These are phyloP conservation scores for Pseudochaenichthys georgianus DNA, from an alignment of 2,797 vertebrate genomes.

Conservation along the genomic window DNA sequence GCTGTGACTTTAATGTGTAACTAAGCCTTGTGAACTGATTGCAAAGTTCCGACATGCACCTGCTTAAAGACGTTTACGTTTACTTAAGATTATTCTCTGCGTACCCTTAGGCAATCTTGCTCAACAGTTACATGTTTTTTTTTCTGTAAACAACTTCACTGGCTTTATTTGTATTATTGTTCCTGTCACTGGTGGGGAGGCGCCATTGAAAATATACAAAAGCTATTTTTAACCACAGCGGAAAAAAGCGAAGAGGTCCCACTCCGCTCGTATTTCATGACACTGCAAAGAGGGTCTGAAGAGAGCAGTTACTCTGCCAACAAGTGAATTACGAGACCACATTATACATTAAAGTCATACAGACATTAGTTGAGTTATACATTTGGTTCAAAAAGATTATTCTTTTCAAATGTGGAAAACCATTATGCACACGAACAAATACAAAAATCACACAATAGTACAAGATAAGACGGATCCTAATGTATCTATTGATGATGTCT, in stretches of 20 bases:
- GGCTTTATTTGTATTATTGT: constrained; percentile 6
- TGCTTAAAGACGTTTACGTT: background rate
- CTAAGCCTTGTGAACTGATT: background rate
- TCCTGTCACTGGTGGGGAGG: background rate
- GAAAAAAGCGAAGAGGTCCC: constrained; percentile 6
- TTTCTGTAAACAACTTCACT: background rate
- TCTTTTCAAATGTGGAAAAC: background rate
- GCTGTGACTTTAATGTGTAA: background rate
- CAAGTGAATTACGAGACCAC: background rate
- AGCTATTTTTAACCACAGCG: constrained; percentile 63
- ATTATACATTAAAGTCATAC: background rate
- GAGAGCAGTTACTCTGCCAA: no score
- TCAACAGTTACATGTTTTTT: background rate
- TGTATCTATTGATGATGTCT: background rate
- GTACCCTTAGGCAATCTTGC: no score
- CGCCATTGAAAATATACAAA: constrained; percentile 11
- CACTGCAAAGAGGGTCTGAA: background rate
- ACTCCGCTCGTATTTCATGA: constrained; percentile 34
- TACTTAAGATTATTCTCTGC: background rate
- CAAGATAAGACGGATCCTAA: background rate
- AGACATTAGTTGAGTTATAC: background rate
- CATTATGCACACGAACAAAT: background rate
- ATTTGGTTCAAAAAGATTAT: background rate
- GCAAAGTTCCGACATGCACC: background rate
- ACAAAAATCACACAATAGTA: background rate